phyloP scores from a whole-genome alignment of 2,888 invertebrate species.

The Archips xylosteana region DNA sequence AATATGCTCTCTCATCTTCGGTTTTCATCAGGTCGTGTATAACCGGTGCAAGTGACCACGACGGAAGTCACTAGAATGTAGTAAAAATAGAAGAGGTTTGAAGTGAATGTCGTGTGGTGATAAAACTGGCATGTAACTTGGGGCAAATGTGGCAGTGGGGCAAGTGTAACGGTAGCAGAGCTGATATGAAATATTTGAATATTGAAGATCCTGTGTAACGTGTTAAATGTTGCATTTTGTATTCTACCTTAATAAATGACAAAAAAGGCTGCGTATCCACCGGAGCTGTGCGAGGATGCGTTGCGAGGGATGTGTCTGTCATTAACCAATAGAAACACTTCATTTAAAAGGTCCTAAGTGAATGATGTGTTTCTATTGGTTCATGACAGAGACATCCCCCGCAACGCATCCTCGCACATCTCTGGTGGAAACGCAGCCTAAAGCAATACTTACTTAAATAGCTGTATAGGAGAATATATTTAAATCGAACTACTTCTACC shows the following conservation, averaged over 20 bases:
- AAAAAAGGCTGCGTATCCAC: too few species aligned
- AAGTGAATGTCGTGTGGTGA: neutral
- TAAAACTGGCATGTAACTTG: neutral
- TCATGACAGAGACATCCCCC: too few species aligned
- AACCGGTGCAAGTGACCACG: neutral
- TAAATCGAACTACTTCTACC: neutral
- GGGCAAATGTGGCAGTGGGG: neutral
- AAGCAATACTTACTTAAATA: neutral
- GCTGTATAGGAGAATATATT: neutral
- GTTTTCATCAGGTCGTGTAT: neutral
- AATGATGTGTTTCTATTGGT: too few species aligned
- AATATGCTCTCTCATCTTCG: neutral
- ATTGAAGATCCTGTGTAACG: too few species aligned
- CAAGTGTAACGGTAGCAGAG: neutral
- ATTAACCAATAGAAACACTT: too few species aligned
- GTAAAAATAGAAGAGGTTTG: neutral
- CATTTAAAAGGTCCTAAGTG: too few species aligned
- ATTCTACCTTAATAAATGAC: neutral
- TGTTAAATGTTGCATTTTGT: neutral
- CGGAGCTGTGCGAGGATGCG: too few species aligned
- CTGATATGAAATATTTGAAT: too few species aligned
- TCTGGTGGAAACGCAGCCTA: too few species aligned
- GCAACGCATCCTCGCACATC: too few species aligned
- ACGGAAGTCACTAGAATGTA: neutral
- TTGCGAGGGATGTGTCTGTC: too few species aligned